Evolutionary conservation across 2,113 vertebrate species (phyloP).

Genomic region (Elephas maximus): DNA sequence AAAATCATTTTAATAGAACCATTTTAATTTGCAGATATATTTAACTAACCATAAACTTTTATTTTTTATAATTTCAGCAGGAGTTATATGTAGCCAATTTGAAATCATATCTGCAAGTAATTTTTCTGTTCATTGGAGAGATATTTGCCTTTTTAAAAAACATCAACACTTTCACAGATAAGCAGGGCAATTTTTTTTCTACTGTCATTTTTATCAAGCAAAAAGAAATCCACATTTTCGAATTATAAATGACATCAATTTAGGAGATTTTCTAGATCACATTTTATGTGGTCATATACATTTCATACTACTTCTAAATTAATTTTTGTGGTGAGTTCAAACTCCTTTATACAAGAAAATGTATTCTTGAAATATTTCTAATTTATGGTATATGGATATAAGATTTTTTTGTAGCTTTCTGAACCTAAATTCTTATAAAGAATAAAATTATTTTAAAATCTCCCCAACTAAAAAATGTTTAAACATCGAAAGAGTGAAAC

Average conservation of each 20-base stretch:
- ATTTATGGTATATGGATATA: not conserved
- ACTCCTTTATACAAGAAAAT: not conserved
- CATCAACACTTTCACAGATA: not conserved
- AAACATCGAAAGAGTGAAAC: not conserved
- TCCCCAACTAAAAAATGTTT: not conserved
- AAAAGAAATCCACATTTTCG: not conserved
- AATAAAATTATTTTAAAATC: constrained; percentile 29
- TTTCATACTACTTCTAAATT: not conserved
- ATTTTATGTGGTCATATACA: not conserved
- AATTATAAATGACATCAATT: not conserved
- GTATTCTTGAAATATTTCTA: not conserved
- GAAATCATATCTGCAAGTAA: not conserved
- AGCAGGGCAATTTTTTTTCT: not conserved
- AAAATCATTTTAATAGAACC: not conserved
- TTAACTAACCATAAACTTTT: not conserved
- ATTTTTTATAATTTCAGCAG: not conserved
- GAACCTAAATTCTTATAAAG: not conserved
- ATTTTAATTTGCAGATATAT: not conserved
- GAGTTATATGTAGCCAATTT: not conserved
- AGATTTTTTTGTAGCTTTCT: constrained; percentile 17
- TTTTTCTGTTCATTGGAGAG: constrained; percentile 4
- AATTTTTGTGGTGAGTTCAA: not conserved
- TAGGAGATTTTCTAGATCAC: not conserved
- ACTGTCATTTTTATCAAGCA: not conserved
- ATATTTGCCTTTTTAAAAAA: constrained; percentile 23